A percentile compares a stretch with the other conserved stretches of the same genome.
These are phyloP conservation scores for Ceriagrion tenellum DNA, from an alignment of 2,888 invertebrate genomes.

Conservation along the genomic window DNA sequence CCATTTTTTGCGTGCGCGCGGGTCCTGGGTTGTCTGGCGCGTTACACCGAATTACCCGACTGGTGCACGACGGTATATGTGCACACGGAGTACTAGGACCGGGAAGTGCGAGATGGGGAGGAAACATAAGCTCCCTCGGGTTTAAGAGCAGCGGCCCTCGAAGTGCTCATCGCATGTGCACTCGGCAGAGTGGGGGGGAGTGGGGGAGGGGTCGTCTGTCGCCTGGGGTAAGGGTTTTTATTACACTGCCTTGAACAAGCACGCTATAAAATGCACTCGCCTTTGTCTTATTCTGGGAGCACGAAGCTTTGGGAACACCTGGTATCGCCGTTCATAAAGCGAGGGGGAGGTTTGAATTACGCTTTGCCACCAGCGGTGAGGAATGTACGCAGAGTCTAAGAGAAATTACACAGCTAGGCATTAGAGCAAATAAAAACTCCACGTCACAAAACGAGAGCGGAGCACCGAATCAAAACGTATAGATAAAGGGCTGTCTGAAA, in stretches of 20 bases:
- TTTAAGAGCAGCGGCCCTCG: conserved; percentile 4
- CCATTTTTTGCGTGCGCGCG: background rate
- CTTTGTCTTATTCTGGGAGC: conserved; percentile 34
- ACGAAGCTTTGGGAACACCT: conserved; percentile 29
- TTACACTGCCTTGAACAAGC: conserved; percentile 17
- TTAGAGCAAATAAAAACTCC: background rate
- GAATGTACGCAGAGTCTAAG: background rate
- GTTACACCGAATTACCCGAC: conserved; percentile 3
- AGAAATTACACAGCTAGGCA: background rate
- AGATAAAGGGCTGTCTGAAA: no score
- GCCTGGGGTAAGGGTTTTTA: background rate
- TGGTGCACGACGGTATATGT: background rate
- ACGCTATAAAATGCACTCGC: conserved; percentile 50
- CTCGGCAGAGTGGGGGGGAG: background rate
- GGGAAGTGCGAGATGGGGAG: background rate
- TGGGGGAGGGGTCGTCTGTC: background rate
- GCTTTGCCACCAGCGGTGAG: background rate
- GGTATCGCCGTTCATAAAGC: conserved; percentile 3
- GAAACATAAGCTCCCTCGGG: background rate
- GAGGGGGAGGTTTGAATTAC: background rate
- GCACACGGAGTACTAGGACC: background rate
- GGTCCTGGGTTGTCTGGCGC: background rate
- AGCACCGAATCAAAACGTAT: background rate
- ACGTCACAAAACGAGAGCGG: background rate
- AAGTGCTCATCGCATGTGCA: conserved; percentile 28